These are phyloP conservation scores for Leptonema lineaticorne DNA, from an alignment of 1,140 invertebrate genomes.

Conservation along the genomic window DNA sequence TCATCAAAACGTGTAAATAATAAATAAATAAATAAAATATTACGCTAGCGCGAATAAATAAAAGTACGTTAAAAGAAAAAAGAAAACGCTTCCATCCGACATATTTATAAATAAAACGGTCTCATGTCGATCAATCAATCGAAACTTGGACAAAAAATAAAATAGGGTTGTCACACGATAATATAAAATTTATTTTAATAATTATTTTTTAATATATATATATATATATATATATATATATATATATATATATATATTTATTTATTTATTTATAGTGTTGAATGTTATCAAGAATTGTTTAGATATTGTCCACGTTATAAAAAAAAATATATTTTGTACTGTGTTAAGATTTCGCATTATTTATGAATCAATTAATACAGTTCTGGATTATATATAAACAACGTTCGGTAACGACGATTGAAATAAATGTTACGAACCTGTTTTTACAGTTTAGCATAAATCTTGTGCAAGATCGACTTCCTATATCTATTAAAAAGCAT, in stretches of 20 bases:
- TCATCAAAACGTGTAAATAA: constrained; percentile 13
- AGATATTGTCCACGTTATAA: no score
- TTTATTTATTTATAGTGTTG: no score
- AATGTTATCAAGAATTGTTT: no score
- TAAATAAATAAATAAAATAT: background rate
- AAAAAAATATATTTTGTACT: no score
- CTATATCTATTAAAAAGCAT: background rate
- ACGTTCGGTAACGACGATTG: constrained; percentile 7
- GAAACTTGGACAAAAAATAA: no score
- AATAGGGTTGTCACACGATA: background rate
- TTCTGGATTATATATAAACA: constrained; percentile 6
- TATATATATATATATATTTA: no score
- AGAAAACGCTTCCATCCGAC: no score
- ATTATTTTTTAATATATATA: no score
- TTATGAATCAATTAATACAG: constrained; percentile 15
- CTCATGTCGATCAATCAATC: constrained; percentile 4
- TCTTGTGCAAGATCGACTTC: background rate
- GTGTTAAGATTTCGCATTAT: no score
- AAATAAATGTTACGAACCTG: background rate
- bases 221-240: no score
- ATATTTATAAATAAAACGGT: constrained; percentile 19
- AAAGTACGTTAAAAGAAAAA: no score
- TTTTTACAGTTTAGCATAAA: constrained; percentile 13
- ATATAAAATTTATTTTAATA: background rate
- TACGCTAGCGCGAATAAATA: no score